Percentiles rank a stretch among this genome's conserved stretches.
phyloP scores from a whole-genome alignment of 2,888 invertebrate genomes.

The Apodemia duryi region DNA sequence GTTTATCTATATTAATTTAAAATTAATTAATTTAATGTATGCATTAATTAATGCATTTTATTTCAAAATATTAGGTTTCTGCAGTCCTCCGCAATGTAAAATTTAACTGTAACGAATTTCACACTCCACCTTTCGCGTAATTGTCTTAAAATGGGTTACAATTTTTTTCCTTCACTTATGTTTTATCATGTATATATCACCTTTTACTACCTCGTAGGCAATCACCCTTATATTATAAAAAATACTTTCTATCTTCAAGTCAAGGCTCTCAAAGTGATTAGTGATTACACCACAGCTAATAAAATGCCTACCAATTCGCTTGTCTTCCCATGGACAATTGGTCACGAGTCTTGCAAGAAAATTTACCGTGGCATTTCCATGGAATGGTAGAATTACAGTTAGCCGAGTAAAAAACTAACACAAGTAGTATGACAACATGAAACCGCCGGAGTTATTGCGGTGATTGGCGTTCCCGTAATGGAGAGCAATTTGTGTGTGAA shows the following conservation, averaged over 20 bases:
- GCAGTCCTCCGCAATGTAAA: no score
- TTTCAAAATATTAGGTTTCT: no score
- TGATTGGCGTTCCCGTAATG: constrained; percentile 57
- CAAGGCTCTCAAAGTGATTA: constrained; percentile 2
- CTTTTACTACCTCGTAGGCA: background rate
- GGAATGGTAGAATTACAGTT: constrained; percentile 15
- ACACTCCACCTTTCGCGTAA: no score
- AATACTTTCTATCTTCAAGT: background rate
- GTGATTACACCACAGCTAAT: constrained; percentile 3
- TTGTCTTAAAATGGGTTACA: no score
- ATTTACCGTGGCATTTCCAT: constrained; percentile 20
- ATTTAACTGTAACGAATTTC: no score
- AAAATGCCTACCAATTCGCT: constrained; percentile 14
- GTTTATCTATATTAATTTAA: no score
- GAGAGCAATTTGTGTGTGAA: constrained; percentile 63
- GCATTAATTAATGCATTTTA: no score
- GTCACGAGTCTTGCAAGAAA: constrained; percentile 19
- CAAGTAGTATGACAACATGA: background rate
- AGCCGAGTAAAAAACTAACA: constrained; percentile 17
- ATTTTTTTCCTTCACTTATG: no score
- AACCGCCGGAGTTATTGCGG: constrained; percentile 38
- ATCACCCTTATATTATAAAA: background rate
- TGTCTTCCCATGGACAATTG: constrained; percentile 19
- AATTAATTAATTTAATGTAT: no score
- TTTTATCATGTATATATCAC: no score